Conservation (phyloP, 2,888 invertebrate species). For the Quadriops clusia region DNA sequence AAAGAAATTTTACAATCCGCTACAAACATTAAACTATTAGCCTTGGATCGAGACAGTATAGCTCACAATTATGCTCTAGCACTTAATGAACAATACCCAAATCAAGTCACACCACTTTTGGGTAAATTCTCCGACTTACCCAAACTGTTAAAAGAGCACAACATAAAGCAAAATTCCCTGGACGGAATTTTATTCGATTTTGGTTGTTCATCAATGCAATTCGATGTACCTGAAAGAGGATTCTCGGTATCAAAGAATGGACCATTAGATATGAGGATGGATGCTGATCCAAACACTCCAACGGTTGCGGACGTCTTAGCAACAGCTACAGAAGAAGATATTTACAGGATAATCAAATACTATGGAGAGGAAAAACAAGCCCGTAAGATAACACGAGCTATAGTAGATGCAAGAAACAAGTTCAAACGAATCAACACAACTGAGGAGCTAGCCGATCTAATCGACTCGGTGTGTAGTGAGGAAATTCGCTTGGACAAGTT, state of each 20-base stretch:
- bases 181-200: conserved; percentile 88
- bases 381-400: conserved; percentile 73
- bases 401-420: conserved; percentile 64
- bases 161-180: conserved; percentile 52
- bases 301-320: conserved; percentile 84
- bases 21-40: conserved; percentile 56
- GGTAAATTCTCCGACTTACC: conserved; percentile 85
- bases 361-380: conserved; percentile 89
- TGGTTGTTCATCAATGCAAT: conserved; percentile 93
- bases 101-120: conserved; percentile 63
- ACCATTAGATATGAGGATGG: conserved; percentile 94
- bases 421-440: conserved; percentile 64
- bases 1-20: conserved; percentile 55
- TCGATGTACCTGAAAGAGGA: conserved; percentile 69
- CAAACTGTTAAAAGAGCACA: conserved; percentile 44
- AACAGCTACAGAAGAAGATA: conserved; percentile 61
- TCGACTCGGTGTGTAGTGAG: conserved; percentile 36
- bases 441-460: conserved; percentile 56
- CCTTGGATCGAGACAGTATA: conserved; percentile 79
- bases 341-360: conserved; percentile 72
- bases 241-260: conserved; percentile 79
- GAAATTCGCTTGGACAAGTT: conserved; percentile 57
- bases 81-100: conserved; percentile 54
- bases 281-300: conserved; percentile 58
- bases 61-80: conserved; percentile 57